Base-by-base conservation (phyloP, 1,140 invertebrate genomes). In the Bombus consobrinus region DNA sequence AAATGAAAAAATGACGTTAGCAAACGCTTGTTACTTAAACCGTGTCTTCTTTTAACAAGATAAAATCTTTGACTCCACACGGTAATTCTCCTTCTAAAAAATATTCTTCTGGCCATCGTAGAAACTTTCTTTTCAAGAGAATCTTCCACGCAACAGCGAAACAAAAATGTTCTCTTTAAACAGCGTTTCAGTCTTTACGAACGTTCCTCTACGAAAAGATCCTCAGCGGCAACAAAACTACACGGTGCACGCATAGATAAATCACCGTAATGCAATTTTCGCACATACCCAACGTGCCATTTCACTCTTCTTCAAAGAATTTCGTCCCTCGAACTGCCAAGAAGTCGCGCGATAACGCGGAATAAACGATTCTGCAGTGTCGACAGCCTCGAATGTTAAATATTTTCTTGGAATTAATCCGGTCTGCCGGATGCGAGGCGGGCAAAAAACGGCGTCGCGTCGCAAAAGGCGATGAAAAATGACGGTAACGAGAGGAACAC, bases 391-490 rank as follows among this genome's bases (percentile, higher is more conserved):
- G 28, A 73, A 47, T 43, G 41, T 43, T 73, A 73, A 73, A 73
- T 43, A 73, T 73, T 73, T 73, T 18, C 28, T 41, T 28, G 13
- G 41, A 13, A 73, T 73, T 73, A 43, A 73, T 73, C 15, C 71
- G 15, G 71, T 22, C 13, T n/a, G 41, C 15, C 41, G 41, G 39
- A 32, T 0, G 8, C 28, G 71, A 43, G 13, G 39, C 39, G 28
- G 28, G n/a, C 3, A 73, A 32, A 73, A 47, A 32, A 12, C 13
- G 28, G 28, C n/a, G 34, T 34, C 28, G 25, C 59, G 22, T 69
- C 37, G 68, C 69, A 15, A 12, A 62, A 25, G 37, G 25, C 18
- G 39, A n/a, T 66, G 62, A 79, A 79, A 79, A 79, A 66, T 66
- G 62, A 79, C 3, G 59, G 18, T 13, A 59, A 79, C 28, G 66